These are phyloP conservation scores for Subacronicta megacephala DNA, from an alignment of 2,888 invertebrate genomes.

Conservation along the genomic window DNA sequence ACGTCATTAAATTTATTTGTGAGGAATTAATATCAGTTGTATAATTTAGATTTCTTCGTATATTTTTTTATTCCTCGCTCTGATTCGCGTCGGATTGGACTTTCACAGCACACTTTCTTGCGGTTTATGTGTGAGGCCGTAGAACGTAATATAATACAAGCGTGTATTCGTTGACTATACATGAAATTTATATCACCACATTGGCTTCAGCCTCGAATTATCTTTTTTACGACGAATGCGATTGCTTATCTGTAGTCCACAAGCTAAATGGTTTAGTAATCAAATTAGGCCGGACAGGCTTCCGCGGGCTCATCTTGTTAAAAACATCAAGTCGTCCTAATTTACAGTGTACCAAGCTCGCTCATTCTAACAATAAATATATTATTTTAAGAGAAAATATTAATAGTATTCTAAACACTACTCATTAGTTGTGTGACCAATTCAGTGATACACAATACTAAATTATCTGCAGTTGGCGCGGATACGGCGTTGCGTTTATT, in stretches of 20 bases:
- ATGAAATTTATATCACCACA: conserved; percentile 7
- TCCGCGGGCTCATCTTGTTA: too few species aligned
- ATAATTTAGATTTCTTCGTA: conserved; percentile 19
- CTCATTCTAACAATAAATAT: background rate
- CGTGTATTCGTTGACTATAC: conserved; percentile 16
- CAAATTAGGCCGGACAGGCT: too few species aligned
- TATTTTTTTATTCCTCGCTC: conserved; percentile 38
- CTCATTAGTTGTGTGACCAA: conserved; percentile 16
- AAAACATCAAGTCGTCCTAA: too few species aligned
- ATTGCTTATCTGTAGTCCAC: conserved; percentile 5
- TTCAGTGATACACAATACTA: conserved; percentile 22
- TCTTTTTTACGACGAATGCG: too few species aligned
- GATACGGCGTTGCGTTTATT: conserved; percentile 57
- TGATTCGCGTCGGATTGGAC: conserved; percentile 37
- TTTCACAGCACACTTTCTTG: conserved; percentile 44
- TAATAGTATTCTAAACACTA: background rate
- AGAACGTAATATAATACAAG: conserved; percentile 27
- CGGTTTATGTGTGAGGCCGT: conserved; percentile 26
- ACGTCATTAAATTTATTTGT: conserved; percentile 17
- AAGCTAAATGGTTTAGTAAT: too few species aligned
- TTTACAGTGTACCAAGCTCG: too few species aligned
- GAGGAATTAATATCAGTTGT: conserved; percentile 16
- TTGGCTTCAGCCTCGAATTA: conserved; percentile 1
- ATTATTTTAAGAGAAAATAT: conserved; percentile 8
- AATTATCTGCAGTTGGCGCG: conserved; percentile 45